These are phyloP conservation scores for Sphenodon punctatus DNA, from an alignment of 2,797 vertebrate species.

Conservation along the genomic window DNA sequence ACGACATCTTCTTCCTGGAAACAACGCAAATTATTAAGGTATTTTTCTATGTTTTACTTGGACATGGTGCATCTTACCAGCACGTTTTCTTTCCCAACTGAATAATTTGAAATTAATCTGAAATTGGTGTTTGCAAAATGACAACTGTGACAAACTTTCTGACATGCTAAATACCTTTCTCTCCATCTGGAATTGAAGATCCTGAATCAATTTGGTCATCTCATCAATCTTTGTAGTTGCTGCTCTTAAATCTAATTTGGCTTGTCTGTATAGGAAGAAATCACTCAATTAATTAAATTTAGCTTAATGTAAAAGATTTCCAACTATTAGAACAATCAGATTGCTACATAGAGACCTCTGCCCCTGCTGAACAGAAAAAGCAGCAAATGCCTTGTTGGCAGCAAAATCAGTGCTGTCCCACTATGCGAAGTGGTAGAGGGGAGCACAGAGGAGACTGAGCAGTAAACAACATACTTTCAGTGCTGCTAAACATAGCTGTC, in stretches of 20 bases:
- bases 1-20: constrained; percentile 84
- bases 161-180: constrained; percentile 79
- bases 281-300: neutral
- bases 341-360: no score
- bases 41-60: neutral
- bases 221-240: constrained; percentile 86
- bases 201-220: constrained; percentile 82
- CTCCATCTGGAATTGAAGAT: constrained; percentile 82
- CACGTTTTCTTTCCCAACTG: no score
- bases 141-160: neutral
- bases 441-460: neutral
- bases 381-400: no score
- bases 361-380: no score
- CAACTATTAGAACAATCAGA: neutral
- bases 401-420: neutral
- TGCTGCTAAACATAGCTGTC: neutral
- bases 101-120: neutral
- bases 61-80: neutral
- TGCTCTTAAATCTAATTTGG: constrained; percentile 84
- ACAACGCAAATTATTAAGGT: neutral
- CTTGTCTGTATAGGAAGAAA: constrained; percentile 75
- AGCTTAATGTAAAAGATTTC: rapidly evolving
- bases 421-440: neutral
- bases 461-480: neutral
- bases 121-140: neutral